phyloP scores from a whole-genome alignment of 2,888 invertebrate species.

The Tortricodes alternella region DNA sequence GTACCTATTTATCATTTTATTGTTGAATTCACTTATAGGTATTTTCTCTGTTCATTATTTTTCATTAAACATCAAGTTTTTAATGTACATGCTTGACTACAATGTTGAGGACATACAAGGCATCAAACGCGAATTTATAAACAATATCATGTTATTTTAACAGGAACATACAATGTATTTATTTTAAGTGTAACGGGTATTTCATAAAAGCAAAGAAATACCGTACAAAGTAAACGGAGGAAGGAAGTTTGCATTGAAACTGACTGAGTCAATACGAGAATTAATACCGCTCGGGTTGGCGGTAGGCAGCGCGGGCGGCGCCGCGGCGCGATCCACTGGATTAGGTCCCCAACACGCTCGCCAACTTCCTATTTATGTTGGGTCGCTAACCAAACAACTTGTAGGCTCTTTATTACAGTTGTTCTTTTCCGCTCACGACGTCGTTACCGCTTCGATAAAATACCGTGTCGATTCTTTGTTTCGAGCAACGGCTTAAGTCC shows the following conservation, averaged over 20 bases:
- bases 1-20: conserved; percentile 13
- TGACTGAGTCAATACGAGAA: conserved; percentile 67
- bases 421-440: conserved; percentile 75
- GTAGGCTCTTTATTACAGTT: conserved; percentile 81
- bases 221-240: conserved; percentile 19
- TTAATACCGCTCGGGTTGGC: conserved; percentile 52
- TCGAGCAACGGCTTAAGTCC: conserved; percentile 50
- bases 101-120: too few species aligned
- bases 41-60: background rate
- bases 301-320: conserved; percentile 48
- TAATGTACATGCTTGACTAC: too few species aligned
- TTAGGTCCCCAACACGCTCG: conserved; percentile 69
- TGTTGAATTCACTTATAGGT: conserved; percentile 16
- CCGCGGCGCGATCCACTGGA: conserved; percentile 68
- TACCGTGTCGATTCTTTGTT: conserved; percentile 65
- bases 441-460: conserved; percentile 72
- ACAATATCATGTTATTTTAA: too few species aligned
- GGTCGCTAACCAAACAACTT: conserved; percentile 77
- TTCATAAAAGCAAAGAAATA: conserved; percentile 3
- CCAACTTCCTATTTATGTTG: conserved; percentile 72
- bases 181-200: conserved; percentile 11
- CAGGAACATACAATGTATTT: background rate
- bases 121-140: too few species aligned
- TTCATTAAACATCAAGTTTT: background rate
- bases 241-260: conserved; percentile 29